Evolutionary conservation across 2,888 invertebrate genomes (phyloP).

Genomic region (Caenorhabditis afra): DNA sequence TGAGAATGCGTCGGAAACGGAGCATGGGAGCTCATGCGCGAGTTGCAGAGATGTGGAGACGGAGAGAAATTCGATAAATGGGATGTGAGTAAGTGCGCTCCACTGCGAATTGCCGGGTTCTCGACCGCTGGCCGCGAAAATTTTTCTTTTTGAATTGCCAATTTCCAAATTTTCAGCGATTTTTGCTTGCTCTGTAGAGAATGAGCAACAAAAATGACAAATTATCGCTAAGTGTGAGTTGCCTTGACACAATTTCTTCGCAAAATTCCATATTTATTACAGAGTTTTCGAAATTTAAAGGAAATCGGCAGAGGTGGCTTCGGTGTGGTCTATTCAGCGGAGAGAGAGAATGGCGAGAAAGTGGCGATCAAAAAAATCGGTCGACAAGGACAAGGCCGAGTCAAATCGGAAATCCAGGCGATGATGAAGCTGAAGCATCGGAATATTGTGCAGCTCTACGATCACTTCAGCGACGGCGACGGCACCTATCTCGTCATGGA

Average conservation of each 20-base stretch:
- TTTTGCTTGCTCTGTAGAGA: slow-evolving; percentile 21
- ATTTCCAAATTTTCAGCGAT: not conserved
- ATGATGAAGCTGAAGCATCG: slow-evolving; percentile 44
- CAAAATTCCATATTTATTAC: not conserved
- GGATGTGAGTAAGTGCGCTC: slow-evolving; percentile 23
- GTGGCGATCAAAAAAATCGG: slow-evolving; percentile 63
- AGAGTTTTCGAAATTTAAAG: slow-evolving; percentile 46
- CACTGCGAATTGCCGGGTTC: slow-evolving; percentile 1
- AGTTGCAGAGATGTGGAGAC: not conserved
- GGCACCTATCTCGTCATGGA: slow-evolving; percentile 69
- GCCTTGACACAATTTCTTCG: not conserved
- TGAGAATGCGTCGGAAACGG: too few relatives aligned
- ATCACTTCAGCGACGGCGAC: slow-evolving; percentile 48
- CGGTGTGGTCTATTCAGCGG: slow-evolving; percentile 63
- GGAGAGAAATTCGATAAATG: slow-evolving; percentile 26
- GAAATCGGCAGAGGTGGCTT: slow-evolving; percentile 67
- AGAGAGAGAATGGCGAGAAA: slow-evolving; percentile 52
- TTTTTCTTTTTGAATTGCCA: not conserved
- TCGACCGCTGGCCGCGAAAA: not conserved
- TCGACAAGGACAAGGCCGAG: slow-evolving; percentile 19
- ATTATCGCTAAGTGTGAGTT: slow-evolving; percentile 41
- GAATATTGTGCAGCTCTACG: slow-evolving; percentile 61
- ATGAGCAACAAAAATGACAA: slow-evolving; percentile 29
- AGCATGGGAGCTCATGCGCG: too few relatives aligned
- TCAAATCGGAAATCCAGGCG: slow-evolving; percentile 46